Conservation (phyloP, 2,888 invertebrate genomes). For the Perizoma affinitatum region DNA sequence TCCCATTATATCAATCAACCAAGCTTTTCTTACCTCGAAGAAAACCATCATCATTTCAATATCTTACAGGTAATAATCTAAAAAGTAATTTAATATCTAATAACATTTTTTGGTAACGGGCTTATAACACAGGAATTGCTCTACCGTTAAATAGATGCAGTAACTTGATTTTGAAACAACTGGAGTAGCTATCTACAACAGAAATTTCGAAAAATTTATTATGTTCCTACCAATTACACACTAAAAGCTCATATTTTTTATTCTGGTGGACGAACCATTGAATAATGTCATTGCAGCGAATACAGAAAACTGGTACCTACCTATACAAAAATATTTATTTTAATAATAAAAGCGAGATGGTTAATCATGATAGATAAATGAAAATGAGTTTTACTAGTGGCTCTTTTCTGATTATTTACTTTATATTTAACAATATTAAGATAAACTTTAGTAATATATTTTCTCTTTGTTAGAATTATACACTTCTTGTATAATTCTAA, state of each 20-base stretch:
- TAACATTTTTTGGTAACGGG: slow-evolving; percentile 80
- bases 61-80: too few relatives aligned
- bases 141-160: slow-evolving; percentile 44
- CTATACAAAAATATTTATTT: slow-evolving; percentile 3
- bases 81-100: slow-evolving; percentile 68
- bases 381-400: not conserved
- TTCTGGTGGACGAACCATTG: slow-evolving; percentile 37
- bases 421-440: too few relatives aligned
- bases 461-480: too few relatives aligned
- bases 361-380: not conserved
- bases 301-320: slow-evolving; percentile 4
- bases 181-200: too few relatives aligned
- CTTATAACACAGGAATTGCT: slow-evolving; percentile 65
- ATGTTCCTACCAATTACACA: slow-evolving; percentile 39
- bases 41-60: slow-evolving; percentile 39
- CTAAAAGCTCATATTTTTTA: slow-evolving; percentile 54
- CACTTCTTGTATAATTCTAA: too few relatives aligned
- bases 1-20: slow-evolving; percentile 59
- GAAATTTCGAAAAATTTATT: not conserved
- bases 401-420: not conserved
- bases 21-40: slow-evolving; percentile 73
- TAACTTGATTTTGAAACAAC: slow-evolving; percentile 33
- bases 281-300: slow-evolving; percentile 15
- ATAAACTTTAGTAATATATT: too few relatives aligned
- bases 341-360: slow-evolving; percentile 1